phyloP scores from a whole-genome alignment of 2,888 invertebrate species.

The Augochlorella aurata region DNA sequence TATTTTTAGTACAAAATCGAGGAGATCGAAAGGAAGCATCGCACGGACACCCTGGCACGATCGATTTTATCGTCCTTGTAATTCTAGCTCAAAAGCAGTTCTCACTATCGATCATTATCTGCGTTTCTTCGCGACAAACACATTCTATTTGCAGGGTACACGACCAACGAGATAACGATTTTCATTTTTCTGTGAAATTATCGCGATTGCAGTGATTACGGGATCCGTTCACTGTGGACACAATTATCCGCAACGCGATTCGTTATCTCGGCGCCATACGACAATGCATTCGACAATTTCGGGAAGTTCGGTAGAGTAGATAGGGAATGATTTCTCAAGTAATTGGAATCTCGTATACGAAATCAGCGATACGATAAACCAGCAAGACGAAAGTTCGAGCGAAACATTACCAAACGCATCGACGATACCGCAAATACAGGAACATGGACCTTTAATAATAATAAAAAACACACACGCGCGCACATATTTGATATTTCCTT shows the following conservation, averaged over 20 bases:
- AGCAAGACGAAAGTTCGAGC: neutral
- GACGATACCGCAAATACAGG: neutral
- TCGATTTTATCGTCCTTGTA: neutral
- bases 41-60: neutral
- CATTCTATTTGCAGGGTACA: neutral
- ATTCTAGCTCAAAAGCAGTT: neutral
- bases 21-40: neutral
- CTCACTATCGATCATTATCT: conserved; percentile 31
- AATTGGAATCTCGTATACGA: neutral
- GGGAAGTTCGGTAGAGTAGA: conserved; percentile 13
- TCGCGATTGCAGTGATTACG: neutral
- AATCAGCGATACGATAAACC: conserved; percentile 19
- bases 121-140: neutral
- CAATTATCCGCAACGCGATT: too few species aligned
- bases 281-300: conserved; percentile 18
- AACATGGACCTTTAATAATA: neutral
- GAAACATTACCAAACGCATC: neutral
- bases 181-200: neutral
- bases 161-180: conserved; percentile 4
- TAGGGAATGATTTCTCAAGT: neutral
- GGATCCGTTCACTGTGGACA: neutral
- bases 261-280: neutral
- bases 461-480: neutral
- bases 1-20: neutral
- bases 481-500: neutral